Conservation (phyloP, 2,797 vertebrate species). For the Podarcis lilfordi region DNA sequence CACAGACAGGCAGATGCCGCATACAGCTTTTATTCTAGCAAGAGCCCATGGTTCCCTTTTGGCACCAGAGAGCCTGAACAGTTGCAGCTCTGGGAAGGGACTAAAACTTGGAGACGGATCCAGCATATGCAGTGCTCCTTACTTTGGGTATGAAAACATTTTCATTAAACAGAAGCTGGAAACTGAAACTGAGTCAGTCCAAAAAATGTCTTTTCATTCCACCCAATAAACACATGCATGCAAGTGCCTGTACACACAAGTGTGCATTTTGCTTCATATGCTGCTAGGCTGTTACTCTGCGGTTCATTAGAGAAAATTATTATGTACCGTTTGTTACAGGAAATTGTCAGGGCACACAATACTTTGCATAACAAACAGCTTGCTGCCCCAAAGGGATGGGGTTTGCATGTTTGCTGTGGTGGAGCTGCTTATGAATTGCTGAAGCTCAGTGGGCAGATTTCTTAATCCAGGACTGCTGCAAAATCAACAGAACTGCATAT, state of each 20-base stretch:
- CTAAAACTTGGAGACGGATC: neutral
- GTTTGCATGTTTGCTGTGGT: neutral
- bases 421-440: neutral
- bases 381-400: constrained; percentile 7
- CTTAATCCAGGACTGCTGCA: constrained; percentile 2
- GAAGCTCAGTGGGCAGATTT: constrained; percentile 3
- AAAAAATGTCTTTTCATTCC: neutral
- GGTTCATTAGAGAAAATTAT: neutral
- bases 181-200: neutral
- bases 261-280: neutral
- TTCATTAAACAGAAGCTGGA: neutral
- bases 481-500: neutral
- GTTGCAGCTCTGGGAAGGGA: neutral
- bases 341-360: neutral
- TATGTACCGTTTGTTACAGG: neutral
- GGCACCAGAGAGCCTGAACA: neutral
- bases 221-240: neutral
- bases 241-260: neutral
- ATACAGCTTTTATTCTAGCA: neutral
- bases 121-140: rapidly evolving
- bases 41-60: neutral
- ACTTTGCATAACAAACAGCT: constrained; percentile 10
- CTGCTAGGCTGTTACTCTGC: neutral
- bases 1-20: neutral
- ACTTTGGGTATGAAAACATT: neutral